Evolutionary conservation across 2,113 vertebrate species (phyloP).

Genomic region (Motacilla alba): DNA sequence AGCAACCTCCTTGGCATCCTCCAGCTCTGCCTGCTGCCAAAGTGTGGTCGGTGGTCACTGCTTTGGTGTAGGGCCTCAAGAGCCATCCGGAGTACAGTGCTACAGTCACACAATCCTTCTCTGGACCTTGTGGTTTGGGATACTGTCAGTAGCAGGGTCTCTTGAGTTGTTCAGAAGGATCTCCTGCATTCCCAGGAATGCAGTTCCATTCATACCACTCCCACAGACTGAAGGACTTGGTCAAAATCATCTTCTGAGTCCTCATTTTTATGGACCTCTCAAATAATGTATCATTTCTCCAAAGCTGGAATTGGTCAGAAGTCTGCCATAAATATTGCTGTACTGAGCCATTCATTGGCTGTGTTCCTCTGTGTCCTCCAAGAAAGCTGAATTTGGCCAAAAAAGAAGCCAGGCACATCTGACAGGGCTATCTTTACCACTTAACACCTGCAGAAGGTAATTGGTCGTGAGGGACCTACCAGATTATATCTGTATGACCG

Average conservation of each 20-base stretch:
- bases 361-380: background rate
- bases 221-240: background rate
- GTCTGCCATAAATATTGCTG: background rate
- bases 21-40: background rate
- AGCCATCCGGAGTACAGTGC: background rate
- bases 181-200: background rate
- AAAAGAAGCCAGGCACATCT: background rate
- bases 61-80: background rate
- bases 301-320: background rate
- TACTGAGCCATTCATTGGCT: background rate
- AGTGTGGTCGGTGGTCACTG: background rate
- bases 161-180: background rate
- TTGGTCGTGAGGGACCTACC: background rate
- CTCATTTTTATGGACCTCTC: background rate
- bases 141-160: background rate
- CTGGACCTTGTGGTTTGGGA: background rate
- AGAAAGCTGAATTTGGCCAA: background rate
- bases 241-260: background rate
- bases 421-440: background rate
- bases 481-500: background rate
- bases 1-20: background rate
- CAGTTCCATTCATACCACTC: background rate
- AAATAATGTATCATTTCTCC: background rate
- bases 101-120: background rate
- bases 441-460: slow-evolving; percentile 15